A percentile compares a stretch with the other conserved stretches of the same genome.
phyloP scores from a whole-genome alignment of 1,140 invertebrate genomes.

The Caenorhabditis latens region DNA sequence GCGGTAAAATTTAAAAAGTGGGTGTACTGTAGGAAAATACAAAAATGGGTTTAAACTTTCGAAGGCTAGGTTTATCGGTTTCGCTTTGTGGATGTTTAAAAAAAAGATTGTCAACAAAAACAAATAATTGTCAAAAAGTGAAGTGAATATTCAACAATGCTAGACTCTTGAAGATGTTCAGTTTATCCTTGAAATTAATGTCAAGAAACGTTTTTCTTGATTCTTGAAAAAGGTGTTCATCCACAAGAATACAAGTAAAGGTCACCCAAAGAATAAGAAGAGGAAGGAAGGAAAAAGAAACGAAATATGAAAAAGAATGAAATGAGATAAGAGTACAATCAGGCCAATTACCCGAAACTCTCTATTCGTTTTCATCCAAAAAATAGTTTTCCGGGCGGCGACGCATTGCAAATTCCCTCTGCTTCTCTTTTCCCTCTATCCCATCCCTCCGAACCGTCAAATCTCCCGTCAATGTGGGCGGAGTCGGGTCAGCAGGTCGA shows the following conservation, averaged over 20 bases:
- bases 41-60: no score
- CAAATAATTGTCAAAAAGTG: no score
- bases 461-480: conserved; percentile 19
- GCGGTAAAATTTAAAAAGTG: background rate
- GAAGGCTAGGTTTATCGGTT: no score
- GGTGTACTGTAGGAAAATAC: no score
- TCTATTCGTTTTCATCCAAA: background rate
- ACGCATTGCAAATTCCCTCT: background rate
- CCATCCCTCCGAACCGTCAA: background rate
- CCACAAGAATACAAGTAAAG: conserved; percentile 1
- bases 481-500: conserved; percentile 53
- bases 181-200: no score
- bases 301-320: conserved; percentile 14
- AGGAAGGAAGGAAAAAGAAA: background rate
- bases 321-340: conserved; percentile 51
- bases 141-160: no score
- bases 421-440: background rate
- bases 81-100: no score
- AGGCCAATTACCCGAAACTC: conserved; percentile 39
- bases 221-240: background rate
- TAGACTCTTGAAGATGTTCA: no score
- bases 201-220: no score
- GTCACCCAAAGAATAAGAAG: background rate
- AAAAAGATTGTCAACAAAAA: no score
- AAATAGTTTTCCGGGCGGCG: conserved; percentile 37